Evolutionary conservation across 2,797 vertebrate species (phyloP), one percentile per base, ranked within the genome.

Genomic region (Molossus molossus): DNA sequence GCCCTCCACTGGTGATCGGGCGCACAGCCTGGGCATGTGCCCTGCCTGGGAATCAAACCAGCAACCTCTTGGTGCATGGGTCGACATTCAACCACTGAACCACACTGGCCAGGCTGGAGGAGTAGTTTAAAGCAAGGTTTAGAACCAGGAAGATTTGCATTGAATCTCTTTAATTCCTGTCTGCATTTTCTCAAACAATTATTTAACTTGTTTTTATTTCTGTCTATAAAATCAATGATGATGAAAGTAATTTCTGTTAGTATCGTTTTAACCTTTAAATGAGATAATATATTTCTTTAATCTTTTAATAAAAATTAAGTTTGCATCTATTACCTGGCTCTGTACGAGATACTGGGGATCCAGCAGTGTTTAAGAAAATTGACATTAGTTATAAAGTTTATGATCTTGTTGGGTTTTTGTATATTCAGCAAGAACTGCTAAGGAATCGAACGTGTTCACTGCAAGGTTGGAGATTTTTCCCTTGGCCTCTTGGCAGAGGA

Each of bases 211-310:
- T 73, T 29, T 84, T 58, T 57, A 70, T 93, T 94, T 93, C n/a
- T 13, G 1, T 73, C 15, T 72, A 27, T 37, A 25, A 82, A 86
- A 86, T 79, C 88, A 93, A 58, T 69, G 10, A 12, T 80, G n/a
- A 53, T 55, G 27, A 77, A 84, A 81, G 14, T 45, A 75, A 75
- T 60, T 62, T 23, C 23, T 69, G 7, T 86, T 70, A 57, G 6
- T 73, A 53, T 55, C 67, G 21, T 23, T 73, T 70, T 81, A 21
- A 95, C 40, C 50, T 87, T 84, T 88, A 69, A 86, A 57, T 91
- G 62, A 82, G 20, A 25, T 77, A 70, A 40, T 29, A 57, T 58
- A 79, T 48, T 82, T 58, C 6, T 77, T 79, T 45, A 62, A 48
- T 90, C 37, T 62, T 69, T 65, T 80, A 87, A 80, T 82, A 72